Evolutionary conservation across 2,113 vertebrate species (phyloP).

Genomic region (Cercopithecus mona): DNA sequence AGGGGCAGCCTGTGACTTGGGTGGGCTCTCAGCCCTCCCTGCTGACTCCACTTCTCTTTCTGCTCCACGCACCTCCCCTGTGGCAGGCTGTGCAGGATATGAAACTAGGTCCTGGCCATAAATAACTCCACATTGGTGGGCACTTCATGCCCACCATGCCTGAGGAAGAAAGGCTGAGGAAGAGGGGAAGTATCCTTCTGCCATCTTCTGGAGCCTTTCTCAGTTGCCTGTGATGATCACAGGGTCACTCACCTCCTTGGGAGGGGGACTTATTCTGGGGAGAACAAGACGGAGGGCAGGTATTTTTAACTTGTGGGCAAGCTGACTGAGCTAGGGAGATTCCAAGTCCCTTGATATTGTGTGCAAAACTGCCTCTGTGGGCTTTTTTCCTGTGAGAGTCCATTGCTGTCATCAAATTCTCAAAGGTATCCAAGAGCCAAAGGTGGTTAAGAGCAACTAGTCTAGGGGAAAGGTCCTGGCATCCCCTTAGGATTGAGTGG

Average conservation of each 20-base stretch:
- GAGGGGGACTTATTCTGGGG: neutral
- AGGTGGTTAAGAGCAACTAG: neutral
- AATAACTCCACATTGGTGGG: neutral
- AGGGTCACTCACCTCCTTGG: neutral
- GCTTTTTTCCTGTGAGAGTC: neutral
- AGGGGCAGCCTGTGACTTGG: neutral
- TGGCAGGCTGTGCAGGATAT: neutral
- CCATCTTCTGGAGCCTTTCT: neutral
- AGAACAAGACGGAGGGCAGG: neutral
- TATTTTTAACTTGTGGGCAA: neutral
- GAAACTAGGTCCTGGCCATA: neutral
- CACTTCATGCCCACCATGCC: neutral
- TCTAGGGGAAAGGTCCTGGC: neutral
- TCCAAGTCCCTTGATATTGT: neutral
- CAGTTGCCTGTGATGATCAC: neutral
- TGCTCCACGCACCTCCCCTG: neutral
- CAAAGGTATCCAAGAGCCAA: neutral
- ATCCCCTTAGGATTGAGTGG: neutral
- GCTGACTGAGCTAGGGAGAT: neutral
- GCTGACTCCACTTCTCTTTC: neutral
- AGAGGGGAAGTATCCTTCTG: neutral
- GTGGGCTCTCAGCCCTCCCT: neutral
- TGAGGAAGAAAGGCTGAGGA: neutral
- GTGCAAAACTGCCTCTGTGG: neutral
- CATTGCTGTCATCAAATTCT: neutral